Conservation (phyloP, 2,888 invertebrate genomes). For the Drosophila nr. perissopoda region DNA sequence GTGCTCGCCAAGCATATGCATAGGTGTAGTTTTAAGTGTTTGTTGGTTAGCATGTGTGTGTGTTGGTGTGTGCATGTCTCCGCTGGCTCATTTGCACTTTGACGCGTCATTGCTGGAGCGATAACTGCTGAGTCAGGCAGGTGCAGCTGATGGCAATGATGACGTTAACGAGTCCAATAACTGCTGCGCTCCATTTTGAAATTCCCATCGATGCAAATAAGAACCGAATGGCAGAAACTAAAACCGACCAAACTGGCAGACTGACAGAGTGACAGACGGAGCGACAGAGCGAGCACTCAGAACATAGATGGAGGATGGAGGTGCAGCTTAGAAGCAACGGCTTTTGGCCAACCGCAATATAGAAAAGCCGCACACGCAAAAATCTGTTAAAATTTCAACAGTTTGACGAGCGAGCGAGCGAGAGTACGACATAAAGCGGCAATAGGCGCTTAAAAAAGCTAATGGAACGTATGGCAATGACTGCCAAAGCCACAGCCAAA, state of each 20-base stretch:
- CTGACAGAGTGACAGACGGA: neutral
- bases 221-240: constrained; percentile 22
- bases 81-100: constrained; percentile 57
- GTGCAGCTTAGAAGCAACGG: constrained; percentile 37
- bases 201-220: constrained; percentile 53
- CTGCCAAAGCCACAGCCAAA: constrained; percentile 39
- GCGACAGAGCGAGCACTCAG: constrained; percentile 21
- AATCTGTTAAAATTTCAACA: constrained; percentile 75
- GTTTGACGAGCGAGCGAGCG: constrained; percentile 14
- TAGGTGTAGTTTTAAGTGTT: neutral
- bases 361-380: constrained; percentile 64
- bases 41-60: neutral
- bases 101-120: constrained; percentile 34
- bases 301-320: neutral
- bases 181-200: constrained; percentile 43
- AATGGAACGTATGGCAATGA: constrained; percentile 73
- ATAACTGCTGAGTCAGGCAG: constrained; percentile 63
- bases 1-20: neutral
- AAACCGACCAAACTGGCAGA: constrained; percentile 7
- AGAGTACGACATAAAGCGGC: constrained; percentile 38
- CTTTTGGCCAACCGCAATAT: constrained; percentile 70
- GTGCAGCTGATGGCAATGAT: constrained; percentile 73
- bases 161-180: constrained; percentile 77
- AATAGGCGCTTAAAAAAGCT: constrained; percentile 69
- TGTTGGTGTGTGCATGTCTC: constrained; percentile 11